Evolutionary conservation across 2,113 vertebrate species (phyloP).

Genomic region (Ifrita kowaldi): DNA sequence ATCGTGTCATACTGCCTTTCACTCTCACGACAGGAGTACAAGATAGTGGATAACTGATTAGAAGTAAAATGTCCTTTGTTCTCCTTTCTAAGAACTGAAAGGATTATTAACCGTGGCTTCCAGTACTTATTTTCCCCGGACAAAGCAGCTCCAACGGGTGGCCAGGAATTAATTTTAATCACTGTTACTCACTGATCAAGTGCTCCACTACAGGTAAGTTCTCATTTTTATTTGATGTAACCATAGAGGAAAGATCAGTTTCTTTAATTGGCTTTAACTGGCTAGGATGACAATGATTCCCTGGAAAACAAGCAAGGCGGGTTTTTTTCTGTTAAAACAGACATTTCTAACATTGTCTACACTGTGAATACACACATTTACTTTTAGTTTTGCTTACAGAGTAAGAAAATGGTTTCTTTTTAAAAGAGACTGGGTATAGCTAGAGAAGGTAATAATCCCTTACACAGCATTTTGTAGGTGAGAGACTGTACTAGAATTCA

Average conservation of each 20-base stretch:
- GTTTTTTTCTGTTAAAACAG: background rate
- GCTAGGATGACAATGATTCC: background rate
- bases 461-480: background rate
- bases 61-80: background rate
- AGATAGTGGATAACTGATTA: background rate
- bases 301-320: background rate
- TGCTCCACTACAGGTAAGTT: background rate
- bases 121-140: background rate
- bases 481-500: background rate
- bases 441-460: background rate
- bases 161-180: background rate
- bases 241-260: background rate
- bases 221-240: background rate
- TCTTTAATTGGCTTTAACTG: background rate
- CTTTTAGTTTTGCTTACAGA: background rate
- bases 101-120: background rate
- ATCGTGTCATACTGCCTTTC: accelerated
- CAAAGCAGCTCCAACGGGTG: background rate
- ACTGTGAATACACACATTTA: background rate
- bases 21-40: accelerated
- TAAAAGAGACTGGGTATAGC: background rate
- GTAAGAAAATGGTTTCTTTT: background rate
- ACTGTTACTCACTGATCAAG: background rate
- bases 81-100: background rate
- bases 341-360: background rate